phyloP scores from a whole-genome alignment of 1,140 invertebrate genomes.

The Drosophila ogumai region DNA sequence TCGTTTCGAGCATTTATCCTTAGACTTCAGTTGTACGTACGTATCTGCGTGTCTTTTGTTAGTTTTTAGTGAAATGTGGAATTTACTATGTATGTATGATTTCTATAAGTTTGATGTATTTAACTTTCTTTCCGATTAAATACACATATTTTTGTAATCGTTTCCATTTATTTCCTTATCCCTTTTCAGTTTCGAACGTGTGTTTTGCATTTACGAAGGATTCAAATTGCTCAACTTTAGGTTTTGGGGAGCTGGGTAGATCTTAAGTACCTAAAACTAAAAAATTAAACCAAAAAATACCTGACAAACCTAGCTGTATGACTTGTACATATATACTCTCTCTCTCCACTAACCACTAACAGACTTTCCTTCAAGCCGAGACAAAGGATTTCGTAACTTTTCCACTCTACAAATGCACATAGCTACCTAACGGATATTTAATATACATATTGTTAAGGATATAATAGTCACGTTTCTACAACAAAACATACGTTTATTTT shows the following conservation, averaged over 20 bases:
- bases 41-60: slow-evolving; percentile 31
- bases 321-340: slow-evolving; percentile 46
- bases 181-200: slow-evolving; percentile 1
- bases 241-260: slow-evolving; percentile 54
- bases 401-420: slow-evolving; percentile 68
- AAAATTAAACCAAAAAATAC: slow-evolving; percentile 57
- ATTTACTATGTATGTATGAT: slow-evolving; percentile 67
- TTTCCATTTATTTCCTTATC: slow-evolving; percentile 11
- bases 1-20: slow-evolving; percentile 50
- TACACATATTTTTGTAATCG: slow-evolving; percentile 46
- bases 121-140: slow-evolving; percentile 52
- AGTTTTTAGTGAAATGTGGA: slow-evolving; percentile 57
- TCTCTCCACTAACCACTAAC: slow-evolving; percentile 55
- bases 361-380: slow-evolving; percentile 53
- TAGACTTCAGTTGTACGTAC: slow-evolving; percentile 37
- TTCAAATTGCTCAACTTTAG: slow-evolving; percentile 63
- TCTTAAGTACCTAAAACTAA: slow-evolving; percentile 75
- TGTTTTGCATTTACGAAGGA: slow-evolving; percentile 38
- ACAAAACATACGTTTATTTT: slow-evolving; percentile 75
- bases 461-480: slow-evolving; percentile 63
- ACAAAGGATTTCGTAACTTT: slow-evolving; percentile 46
- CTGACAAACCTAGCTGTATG: slow-evolving; percentile 61
- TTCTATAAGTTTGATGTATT: slow-evolving; percentile 52
- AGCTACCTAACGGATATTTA: slow-evolving; percentile 56
- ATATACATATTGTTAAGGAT: slow-evolving; percentile 49